A percentile compares a stretch with the other conserved stretches of the same genome.
phyloP scores from a whole-genome alignment of 1,140 invertebrate genomes.

The Hestina assimilis region DNA sequence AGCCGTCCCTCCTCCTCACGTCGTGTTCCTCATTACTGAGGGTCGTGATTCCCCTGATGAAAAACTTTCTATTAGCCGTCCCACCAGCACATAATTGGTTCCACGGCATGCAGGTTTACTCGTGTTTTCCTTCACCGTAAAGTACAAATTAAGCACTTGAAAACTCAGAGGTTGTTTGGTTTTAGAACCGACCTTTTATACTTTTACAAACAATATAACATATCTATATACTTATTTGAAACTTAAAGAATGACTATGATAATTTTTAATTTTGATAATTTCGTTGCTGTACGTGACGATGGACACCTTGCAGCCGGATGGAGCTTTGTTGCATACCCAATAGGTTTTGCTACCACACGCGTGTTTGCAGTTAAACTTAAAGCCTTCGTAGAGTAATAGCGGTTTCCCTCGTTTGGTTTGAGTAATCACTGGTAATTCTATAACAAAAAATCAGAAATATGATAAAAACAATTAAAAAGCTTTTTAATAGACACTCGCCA shows the following conservation, averaged over 20 bases:
- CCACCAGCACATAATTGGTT: too few relatives aligned
- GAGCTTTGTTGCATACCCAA: conserved; percentile 56
- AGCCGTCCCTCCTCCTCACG: too few relatives aligned
- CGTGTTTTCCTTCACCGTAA: too few relatives aligned
- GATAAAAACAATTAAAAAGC: background rate
- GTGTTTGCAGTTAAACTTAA: conserved; percentile 48
- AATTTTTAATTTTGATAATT: conserved; percentile 41
- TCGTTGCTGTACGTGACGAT: conserved; percentile 39
- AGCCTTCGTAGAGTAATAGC: conserved; percentile 34
- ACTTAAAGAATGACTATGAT: conserved; percentile 58
- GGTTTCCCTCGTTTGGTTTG: conserved; percentile 52
- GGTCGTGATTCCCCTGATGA: too few relatives aligned
- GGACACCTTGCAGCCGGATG: conserved; percentile 44
- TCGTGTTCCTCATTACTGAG: too few relatives aligned
- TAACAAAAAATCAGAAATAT: conserved; percentile 18
- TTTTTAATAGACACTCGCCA: background rate
- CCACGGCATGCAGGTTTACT: too few relatives aligned
- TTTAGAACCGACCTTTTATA: background rate
- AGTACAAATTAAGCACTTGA: too few relatives aligned
- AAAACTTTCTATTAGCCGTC: too few relatives aligned
- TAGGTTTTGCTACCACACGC: conserved; percentile 30
- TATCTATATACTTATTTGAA: conserved; percentile 4
- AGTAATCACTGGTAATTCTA: conserved; percentile 29
- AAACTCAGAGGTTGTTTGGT: too few relatives aligned
- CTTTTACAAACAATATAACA: background rate